Conservation (phyloP, 1,140 invertebrate species). For the Mamestra configurata region DNA sequence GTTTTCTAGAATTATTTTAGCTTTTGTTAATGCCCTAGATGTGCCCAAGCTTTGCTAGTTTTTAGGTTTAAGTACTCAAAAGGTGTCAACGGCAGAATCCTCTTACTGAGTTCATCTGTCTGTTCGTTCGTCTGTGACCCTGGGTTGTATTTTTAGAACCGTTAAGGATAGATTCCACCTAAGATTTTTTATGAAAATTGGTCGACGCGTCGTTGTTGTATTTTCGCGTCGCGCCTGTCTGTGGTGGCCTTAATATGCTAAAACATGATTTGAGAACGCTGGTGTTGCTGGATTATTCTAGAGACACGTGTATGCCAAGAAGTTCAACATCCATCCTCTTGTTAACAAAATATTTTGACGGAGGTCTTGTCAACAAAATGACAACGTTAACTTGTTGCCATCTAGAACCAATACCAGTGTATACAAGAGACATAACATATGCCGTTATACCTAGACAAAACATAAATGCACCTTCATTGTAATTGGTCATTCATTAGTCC, state of each 20-base stretch:
- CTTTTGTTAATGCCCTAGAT: not conserved
- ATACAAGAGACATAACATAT: not conserved
- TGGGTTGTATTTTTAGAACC: too few relatives aligned
- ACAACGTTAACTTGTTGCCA: conserved; percentile 8
- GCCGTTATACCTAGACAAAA: not conserved
- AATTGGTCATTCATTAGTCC: too few relatives aligned
- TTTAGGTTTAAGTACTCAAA: too few relatives aligned
- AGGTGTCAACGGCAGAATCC: too few relatives aligned
- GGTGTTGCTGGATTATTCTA: not conserved
- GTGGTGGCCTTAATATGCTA: not conserved
- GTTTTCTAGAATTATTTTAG: not conserved
- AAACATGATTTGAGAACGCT: not conserved
- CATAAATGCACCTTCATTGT: too few relatives aligned
- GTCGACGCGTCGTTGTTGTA: too few relatives aligned
- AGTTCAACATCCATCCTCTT: not conserved
- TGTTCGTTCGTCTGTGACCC: too few relatives aligned
- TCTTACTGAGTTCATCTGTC: too few relatives aligned
- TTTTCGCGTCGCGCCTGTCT: not conserved
- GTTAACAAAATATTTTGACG: conserved; percentile 32
- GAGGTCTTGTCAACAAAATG: not conserved
- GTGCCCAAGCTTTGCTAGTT: too few relatives aligned
- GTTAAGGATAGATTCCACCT: too few relatives aligned
- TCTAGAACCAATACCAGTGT: not conserved
- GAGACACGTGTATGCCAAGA: not conserved
- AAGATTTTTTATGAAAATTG: too few relatives aligned